Base-by-base conservation (phyloP, 23 tunicate genomes). In the Trididemnum nubilum region DNA sequence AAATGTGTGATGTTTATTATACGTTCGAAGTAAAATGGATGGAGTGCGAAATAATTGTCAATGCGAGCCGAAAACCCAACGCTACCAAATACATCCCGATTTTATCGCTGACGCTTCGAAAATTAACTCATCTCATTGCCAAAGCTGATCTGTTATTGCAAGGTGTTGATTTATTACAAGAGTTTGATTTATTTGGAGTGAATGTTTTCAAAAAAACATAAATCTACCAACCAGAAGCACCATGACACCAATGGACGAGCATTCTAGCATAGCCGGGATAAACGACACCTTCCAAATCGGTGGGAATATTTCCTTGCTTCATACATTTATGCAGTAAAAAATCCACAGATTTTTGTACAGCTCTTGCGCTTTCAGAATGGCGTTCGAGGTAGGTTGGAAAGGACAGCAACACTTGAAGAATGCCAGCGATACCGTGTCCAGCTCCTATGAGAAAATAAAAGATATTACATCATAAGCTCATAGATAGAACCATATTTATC, bases 171-270 rank as follows among this genome's bases (percentile, higher is more conserved):
- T 7, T 44, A 15, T 44, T 44, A 44, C 54, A 44, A 44, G 15
- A 7, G 54, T 44, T 7, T 7, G 9, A 44, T 15, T 44, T 9
- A 44, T 44, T 44, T 7, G 15, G 12, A 7, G 15, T 9, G 12
- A 9, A 9, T 44, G 9, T 15, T 7, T 44, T 44, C 15, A 44
- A 44, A 44, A 9, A 44, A 44, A 44, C 54, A 44, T 44, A 44
- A 44, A 7, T 44, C 12, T 44, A 44, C 24, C 3, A 33, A 89
- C 98, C 98, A 1, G 98, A 74, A 52, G 98, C 90, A 15, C 98
- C 98, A 80, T 93, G 98, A 52, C 98, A 93, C 98, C 98, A 93
- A 66, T 93, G 98, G 21, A 87, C 83, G 57, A 93, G 80, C 59
- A 88, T 81, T 33, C 80, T 66, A 3, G 49, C 81, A 15, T 36